Base-by-base conservation (phyloP, 2,888 invertebrate species). In the Ariolimax columbianus region DNA sequence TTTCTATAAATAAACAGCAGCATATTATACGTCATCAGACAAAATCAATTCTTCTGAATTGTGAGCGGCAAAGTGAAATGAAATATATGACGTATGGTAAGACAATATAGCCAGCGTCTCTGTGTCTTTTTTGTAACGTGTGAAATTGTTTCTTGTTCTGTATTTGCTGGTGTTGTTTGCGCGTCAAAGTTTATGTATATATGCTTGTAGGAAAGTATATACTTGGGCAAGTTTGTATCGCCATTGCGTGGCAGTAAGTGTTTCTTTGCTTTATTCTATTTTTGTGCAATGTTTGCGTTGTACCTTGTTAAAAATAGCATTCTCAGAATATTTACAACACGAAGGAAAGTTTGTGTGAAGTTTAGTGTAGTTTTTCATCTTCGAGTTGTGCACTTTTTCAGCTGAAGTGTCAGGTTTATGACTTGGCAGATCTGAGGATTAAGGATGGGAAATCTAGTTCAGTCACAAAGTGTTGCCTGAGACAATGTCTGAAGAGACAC, bases 381-480 rank as follows among this genome's bases (percentile, higher is more conserved):
- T 19, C 38, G n/a, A 40, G 59, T 63, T 78, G 78, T 59, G 38
- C 66, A 38, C 30, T 79, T 79, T 79, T 66, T 79, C 66, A 68
- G 33, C 43, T 19, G 66, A 66, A 63, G 79, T 79, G 79, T 47
- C 66, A 43, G 43, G 30, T 68, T 79, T 79, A 6, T n/a, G 43
- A 66, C 40, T 40, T 68, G 14, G 19, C 43, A 72, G 75, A 82
- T 73, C 82, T 59, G n/a, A 38, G 82, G 82, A 82, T 82, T 82
- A 82, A 40, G 43, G 59, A 59, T 73, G 82, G 40, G 75, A 82
- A 75, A 75, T 82, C 82, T 75, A 75, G 75, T 36, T 63, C 43
- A 75, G 82, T 82, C 59, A 82, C 82, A 82, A 73, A 82, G 59
- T 73, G 75, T 82, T 82, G 63, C 82, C 23, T 59, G 59, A 51